Conservation (phyloP, 2,888 invertebrate genomes). For the Timema cristinae region DNA sequence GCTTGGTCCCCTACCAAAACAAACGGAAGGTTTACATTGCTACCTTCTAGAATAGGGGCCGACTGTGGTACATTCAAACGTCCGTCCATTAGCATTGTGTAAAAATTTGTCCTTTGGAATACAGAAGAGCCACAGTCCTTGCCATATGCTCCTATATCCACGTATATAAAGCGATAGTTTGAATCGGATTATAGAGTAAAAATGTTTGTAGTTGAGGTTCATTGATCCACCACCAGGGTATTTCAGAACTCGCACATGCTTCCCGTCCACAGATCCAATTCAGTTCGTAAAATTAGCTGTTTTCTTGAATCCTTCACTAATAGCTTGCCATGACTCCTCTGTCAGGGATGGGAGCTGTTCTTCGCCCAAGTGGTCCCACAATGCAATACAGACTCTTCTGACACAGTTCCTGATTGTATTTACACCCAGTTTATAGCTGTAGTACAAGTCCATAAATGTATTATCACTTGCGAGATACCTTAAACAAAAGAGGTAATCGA, state of each 20-base stretch:
- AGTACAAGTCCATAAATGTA: constrained; percentile 10
- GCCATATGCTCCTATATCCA: neutral
- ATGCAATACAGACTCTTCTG: neutral
- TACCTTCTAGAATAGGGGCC: neutral
- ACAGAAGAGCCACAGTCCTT: neutral
- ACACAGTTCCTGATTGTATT: neutral
- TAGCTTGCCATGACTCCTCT: neutral
- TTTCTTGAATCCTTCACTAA: neutral
- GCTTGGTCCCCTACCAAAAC: neutral
- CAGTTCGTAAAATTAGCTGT: constrained; percentile 1
- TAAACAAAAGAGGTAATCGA: neutral
- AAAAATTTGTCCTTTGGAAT: neutral
- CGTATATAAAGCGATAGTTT: neutral
- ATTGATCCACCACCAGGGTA: neutral
- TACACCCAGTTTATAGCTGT: constrained; percentile 9
- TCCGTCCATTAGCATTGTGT: neutral
- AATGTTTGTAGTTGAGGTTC: neutral
- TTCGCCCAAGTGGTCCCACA: constrained; percentile 7
- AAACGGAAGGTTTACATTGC: neutral
- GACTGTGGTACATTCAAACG: neutral
- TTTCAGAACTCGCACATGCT: neutral
- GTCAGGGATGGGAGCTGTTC: neutral
- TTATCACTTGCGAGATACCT: neutral
- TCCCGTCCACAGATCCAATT: neutral
- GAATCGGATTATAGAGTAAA: neutral